Percentiles rank a stretch among this genome's conserved stretches.
phyloP scores from a whole-genome alignment of 2,797 vertebrate genomes.

The Danio albolineatus region DNA sequence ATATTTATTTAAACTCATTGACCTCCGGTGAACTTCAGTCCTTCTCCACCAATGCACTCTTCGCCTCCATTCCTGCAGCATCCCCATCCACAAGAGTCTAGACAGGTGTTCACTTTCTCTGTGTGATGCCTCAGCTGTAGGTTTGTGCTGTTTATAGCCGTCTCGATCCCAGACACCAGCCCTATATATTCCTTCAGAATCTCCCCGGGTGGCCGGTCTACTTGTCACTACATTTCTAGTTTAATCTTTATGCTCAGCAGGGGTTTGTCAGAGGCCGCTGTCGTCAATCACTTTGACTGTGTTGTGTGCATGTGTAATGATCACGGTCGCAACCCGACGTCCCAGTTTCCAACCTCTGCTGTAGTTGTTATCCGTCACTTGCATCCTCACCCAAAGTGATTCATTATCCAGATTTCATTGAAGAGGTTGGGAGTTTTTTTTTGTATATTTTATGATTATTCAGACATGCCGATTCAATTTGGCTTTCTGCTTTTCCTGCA shows the following conservation, averaged over 20 bases:
- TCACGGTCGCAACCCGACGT: background rate
- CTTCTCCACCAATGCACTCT: background rate
- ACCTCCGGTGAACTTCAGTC: background rate
- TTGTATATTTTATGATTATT: conserved; percentile 13
- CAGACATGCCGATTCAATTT: conserved; percentile 25
- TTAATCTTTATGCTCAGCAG: conserved; percentile 36
- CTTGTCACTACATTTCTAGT: conserved; percentile 17
- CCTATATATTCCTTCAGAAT: conserved; percentile 30
- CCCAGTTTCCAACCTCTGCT: background rate
- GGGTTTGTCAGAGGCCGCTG: conserved; percentile 1
- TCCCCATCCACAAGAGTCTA: conserved; percentile 41
- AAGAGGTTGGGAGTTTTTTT: conserved; percentile 8
- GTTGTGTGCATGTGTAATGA: conserved; percentile 26
- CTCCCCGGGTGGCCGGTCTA: conserved; percentile 23
- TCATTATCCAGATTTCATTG: conserved; percentile 9
- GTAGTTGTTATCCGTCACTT: background rate
- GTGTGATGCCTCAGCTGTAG: conserved; percentile 13
- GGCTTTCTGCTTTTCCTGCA: background rate
- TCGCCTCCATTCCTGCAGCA: background rate
- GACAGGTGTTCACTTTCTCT: conserved; percentile 30
- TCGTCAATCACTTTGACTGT: conserved; percentile 21
- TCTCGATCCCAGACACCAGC: conserved; percentile 25
- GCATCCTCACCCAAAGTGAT: background rate
- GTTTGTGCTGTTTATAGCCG: conserved; percentile 20
- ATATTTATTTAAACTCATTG: background rate